Base-by-base conservation (phyloP, 2,113 vertebrate species). In the Colinus virginianus region DNA sequence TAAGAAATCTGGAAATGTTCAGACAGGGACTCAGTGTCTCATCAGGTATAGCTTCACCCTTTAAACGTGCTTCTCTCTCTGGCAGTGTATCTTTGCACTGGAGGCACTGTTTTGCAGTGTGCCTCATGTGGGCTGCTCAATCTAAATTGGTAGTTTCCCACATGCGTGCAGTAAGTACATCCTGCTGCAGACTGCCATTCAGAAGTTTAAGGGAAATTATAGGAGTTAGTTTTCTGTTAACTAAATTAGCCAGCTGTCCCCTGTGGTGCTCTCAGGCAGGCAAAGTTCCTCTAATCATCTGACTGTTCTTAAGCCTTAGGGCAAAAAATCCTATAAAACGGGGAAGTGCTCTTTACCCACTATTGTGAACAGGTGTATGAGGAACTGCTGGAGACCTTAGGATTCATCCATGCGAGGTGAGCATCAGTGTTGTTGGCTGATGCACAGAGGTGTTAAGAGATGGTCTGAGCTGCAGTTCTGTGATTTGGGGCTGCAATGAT, bases 151-250 rank as follows among this genome's bases (percentile, higher is more conserved):
- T 88, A 66, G 71, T 93, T 94, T 83, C 87, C 80, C 8, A 23
- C 56, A 56, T 51, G 63, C 13, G n/a, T 20, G 30, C 30, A 14
- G 43, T 61, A 78, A 94, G 34, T 9, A 17, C 15, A 26, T 25
- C n/a, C 72, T 45, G 18, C 64, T 63, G 28, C 71, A 48, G 56
- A 22, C 76, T 58, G 77, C 30, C 34, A 30, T 49, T 30, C 20
- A 11, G 14, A 21, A 69, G 20, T 14, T 10, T 10, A 26, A 30
- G 34, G 6, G 51, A 75, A 84, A 92, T 90, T 48, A 59, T 7
- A 84, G 61, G 83, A 67, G 69, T 28, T 23, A 5, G 26, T 72
- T 92, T 91, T 53, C 90, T 86, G 93, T 88, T 94, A 88, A 42
- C 43, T 84, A 48, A 91, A 86, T 88, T 8, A 78, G 6, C 23